phyloP scores from a whole-genome alignment of 2,797 vertebrate species.

The Spinus olivaceus region DNA sequence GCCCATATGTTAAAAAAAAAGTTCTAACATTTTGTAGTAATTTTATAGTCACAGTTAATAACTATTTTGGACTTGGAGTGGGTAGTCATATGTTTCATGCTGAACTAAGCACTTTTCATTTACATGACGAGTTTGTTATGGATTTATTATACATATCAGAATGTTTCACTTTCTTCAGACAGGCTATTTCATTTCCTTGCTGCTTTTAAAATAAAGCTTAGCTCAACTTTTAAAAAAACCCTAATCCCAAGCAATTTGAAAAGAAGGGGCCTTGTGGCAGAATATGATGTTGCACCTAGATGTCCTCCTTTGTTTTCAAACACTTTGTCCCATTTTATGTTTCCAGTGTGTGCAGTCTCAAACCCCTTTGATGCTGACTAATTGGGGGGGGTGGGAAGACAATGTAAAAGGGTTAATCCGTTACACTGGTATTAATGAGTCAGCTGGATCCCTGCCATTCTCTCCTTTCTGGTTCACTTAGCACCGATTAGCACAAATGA shows the following conservation, averaged over 20 bases:
- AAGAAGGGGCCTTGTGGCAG: neutral
- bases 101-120: neutral
- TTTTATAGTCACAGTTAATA: conserved; percentile 9
- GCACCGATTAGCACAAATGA: conserved; percentile 18
- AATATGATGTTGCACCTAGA: neutral
- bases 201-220: neutral
- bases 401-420: conserved; percentile 57
- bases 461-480: conserved; percentile 41
- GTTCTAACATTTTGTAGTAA: neutral
- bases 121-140: neutral
- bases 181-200: neutral
- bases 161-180: neutral
- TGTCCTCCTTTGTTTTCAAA: conserved; percentile 49
- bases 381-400: conserved; percentile 22
- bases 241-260: neutral
- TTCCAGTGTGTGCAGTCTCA: conserved; percentile 22
- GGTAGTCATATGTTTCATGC: neutral
- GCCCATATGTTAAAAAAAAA: neutral
- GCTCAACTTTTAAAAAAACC: neutral
- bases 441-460: conserved; percentile 56
- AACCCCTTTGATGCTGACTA: conserved; percentile 58
- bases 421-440: conserved; percentile 58
- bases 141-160: neutral
- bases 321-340: conserved; percentile 35
- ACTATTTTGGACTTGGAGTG: neutral